Conservation (phyloP, 2,797 vertebrate genomes). For the Anguilla pacifica region DNA sequence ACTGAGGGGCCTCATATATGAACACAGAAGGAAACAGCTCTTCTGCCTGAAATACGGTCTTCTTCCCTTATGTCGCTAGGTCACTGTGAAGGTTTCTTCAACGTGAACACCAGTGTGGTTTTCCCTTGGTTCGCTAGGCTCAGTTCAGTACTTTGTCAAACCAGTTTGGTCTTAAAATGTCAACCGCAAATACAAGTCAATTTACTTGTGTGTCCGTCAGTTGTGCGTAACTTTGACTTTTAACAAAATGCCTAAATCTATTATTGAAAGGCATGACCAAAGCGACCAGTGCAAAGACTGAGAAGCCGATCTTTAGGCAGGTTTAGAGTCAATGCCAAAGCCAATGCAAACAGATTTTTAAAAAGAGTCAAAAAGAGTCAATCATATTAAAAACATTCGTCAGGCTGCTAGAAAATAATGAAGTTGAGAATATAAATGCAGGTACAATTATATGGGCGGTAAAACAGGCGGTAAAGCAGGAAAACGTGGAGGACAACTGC, state of each 20-base stretch:
- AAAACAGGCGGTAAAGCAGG: not conserved
- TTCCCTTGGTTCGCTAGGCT: not conserved
- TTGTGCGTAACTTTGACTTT: not conserved
- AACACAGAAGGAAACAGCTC: not conserved
- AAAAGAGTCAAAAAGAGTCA: no score
- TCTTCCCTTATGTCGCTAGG: not conserved
- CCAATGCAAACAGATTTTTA: no score
- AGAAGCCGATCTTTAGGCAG: no score
- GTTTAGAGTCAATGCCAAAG: no score
- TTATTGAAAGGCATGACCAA: not conserved
- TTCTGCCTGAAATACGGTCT: not conserved
- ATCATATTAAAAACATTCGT: no score
- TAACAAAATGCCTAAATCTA: not conserved
- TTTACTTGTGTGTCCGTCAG: not conserved
- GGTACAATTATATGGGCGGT: not conserved
- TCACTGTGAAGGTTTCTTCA: not conserved
- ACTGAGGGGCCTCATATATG: no score
- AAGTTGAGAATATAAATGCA: not conserved
- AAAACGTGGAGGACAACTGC: no score
- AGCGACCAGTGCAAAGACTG: not conserved
- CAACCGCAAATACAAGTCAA: not conserved
- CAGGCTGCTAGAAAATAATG: no score
- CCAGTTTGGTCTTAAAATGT: not conserved
- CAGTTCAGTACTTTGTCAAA: not conserved
- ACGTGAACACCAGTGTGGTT: not conserved